Conservation (phyloP, 2,888 invertebrate species). For the Caenorhabditis sulstoni region DNA sequence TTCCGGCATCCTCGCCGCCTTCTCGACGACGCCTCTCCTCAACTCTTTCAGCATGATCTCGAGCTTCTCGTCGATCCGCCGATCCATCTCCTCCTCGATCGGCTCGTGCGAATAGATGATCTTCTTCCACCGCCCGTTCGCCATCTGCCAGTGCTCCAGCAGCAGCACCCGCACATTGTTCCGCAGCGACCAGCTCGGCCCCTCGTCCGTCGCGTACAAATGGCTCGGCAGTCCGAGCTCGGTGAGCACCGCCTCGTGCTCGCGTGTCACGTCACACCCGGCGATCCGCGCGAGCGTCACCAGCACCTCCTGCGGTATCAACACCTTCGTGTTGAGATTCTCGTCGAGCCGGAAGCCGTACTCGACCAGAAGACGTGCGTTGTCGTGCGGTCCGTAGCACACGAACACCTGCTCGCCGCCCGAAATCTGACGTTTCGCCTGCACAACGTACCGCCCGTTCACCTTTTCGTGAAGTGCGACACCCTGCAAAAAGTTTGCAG, state of each 20-base stretch:
- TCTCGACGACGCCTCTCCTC: conserved; percentile 44
- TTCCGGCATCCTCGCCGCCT: conserved; percentile 47
- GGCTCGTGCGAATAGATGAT: conserved; percentile 63
- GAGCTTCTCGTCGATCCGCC: conserved; percentile 48
- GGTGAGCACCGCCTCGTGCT: conserved; percentile 62
- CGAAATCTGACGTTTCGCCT: conserved; percentile 57
- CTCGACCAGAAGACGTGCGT: conserved; percentile 81
- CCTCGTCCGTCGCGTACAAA: conserved; percentile 73
- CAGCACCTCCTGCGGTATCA: conserved; percentile 61
- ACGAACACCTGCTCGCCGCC: conserved; percentile 76
- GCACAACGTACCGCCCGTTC: conserved; percentile 60
- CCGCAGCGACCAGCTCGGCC: conserved; percentile 72
- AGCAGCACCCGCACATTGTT: conserved; percentile 71
- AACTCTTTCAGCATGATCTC: conserved; percentile 55
- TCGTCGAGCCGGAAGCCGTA: conserved; percentile 82
- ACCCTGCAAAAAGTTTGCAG: too few relatives aligned
- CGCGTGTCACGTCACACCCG: conserved; percentile 61
- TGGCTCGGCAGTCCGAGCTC: conserved; percentile 70
- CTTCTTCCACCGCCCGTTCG: conserved; percentile 59
- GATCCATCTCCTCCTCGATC: conserved; percentile 56
- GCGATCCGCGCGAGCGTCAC: conserved; percentile 58
- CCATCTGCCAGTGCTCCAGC: conserved; percentile 63
- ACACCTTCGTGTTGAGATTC: conserved; percentile 77
- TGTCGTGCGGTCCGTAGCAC: conserved; percentile 82
- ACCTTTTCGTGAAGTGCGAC: conserved; percentile 64